Base-by-base conservation (phyloP, 2,888 invertebrate genomes). In the Tanytarsus gracilentus region DNA sequence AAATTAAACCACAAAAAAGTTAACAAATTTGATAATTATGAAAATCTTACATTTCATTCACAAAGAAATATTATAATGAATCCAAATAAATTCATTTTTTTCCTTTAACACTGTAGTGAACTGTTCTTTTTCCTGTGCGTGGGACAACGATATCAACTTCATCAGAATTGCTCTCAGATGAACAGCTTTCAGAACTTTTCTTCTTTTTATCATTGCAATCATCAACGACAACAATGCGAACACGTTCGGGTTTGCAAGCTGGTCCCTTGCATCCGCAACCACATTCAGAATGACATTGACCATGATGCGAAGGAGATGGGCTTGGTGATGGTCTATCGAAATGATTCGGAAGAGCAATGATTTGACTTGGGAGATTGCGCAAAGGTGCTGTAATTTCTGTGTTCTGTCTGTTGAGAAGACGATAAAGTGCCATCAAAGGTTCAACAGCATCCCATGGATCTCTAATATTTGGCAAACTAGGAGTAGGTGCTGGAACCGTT, bases 111-210 rank as follows among this genome's bases (percentile, higher is more conserved):
- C 2, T 18, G n/a, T 44, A 1, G 18, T 9, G 18, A 5, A 33
- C 4, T 27, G 50, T 50, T 25, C 27, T 11, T 14, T 25, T 51
- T 9, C n/a, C n/a, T n/a, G n/a, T 51, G 11, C 33, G 33, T 23
- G 53, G 53, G 1, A 53, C 53, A 36, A 53, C 23, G 7, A 53
- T 33, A 14, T 36, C 53, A n/a, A 53, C 36, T 36, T 53, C 53
- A n/a, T 53, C 53, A n/a, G 53, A 51, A n/a, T n/a, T n/a, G n/a
- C n/a, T n/a, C n/a, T n/a, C n/a, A n/a, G n/a, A n/a, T 53, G 29
- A 30, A 21, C 36, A 21, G 36, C 53, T 53, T 33, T 53, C 53
- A 0, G 53, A 53, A 4, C 11, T 4, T 7, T 53, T 36, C n/a
- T n/a, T n/a, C n/a, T n/a, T n/a, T 9, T 33, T 16, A 8, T 53